phyloP scores from a whole-genome alignment of 1,140 invertebrate genomes.

The Anagrus nilaparvatae region DNA sequence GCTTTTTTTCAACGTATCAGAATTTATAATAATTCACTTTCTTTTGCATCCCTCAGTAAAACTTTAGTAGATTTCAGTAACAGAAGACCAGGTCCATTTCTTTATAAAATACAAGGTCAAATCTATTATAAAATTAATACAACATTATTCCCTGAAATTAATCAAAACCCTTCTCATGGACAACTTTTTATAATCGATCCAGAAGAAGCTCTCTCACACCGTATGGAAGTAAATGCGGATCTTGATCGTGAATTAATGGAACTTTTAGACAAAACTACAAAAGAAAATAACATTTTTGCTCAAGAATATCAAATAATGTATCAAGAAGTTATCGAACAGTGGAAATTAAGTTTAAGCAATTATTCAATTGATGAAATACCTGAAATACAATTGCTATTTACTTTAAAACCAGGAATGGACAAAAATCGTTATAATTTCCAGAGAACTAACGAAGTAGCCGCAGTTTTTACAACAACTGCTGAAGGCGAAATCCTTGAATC shows the following conservation, averaged over 20 bases:
- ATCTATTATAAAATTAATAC: constrained; percentile 5
- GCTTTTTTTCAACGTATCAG: constrained; percentile 2
- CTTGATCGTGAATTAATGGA: constrained; percentile 4
- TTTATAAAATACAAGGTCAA: constrained; percentile 2
- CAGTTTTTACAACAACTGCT: constrained; percentile 13
- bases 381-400: constrained; percentile 4
- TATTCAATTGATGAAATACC: too few species aligned
- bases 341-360: too few species aligned
- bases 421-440: constrained; percentile 10
- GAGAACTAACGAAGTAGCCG: constrained; percentile 14
- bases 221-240: background rate
- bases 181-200: constrained; percentile 14
- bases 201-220: constrained; percentile 8
- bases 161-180: constrained; percentile 3
- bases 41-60: background rate
- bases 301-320: constrained; percentile 8
- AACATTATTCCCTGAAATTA: background rate
- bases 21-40: constrained; percentile 1
- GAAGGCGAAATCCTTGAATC: constrained; percentile 14
- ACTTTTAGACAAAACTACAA: constrained; percentile 5
- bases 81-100: background rate
- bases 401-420: constrained; percentile 10
- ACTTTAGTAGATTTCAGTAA: background rate
- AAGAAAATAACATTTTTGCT: constrained; percentile 9
- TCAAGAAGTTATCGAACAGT: too few species aligned